Evolutionary conservation across 2,113 vertebrate species (phyloP).

Genomic region (Xerus inauris): DNA sequence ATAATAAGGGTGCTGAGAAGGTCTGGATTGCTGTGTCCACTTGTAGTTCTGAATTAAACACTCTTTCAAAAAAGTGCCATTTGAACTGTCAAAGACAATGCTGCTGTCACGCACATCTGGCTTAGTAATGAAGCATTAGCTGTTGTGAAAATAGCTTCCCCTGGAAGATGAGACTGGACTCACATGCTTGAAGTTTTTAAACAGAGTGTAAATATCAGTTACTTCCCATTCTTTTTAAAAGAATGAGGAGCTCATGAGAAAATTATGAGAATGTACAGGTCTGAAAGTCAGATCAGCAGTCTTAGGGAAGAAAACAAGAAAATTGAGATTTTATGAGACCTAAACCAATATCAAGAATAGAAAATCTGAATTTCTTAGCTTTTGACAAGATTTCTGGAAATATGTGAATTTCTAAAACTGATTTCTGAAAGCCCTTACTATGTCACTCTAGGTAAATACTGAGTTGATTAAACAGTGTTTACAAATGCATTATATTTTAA

Average conservation of each 20-base stretch:
- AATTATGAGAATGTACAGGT: not conserved
- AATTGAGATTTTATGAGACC: not conserved
- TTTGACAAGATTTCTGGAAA: not conserved
- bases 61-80: constrained; percentile 70
- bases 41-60: constrained; percentile 82
- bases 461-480: not conserved
- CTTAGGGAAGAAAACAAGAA: not conserved
- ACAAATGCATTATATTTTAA: not conserved
- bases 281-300: not conserved
- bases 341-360: not conserved
- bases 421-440: not conserved
- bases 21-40: constrained; percentile 84
- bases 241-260: not conserved
- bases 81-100: constrained; percentile 80
- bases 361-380: not conserved
- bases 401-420: not conserved
- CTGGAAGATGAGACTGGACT: constrained; percentile 74
- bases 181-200: constrained; percentile 78
- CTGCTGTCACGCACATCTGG: constrained; percentile 14
- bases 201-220: constrained; percentile 58
- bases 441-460: not conserved
- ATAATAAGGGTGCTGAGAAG: constrained; percentile 82
- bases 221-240: not conserved
- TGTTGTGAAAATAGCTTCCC: constrained; percentile 65
- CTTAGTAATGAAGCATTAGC: constrained; percentile 79